Base-by-base conservation (phyloP, 2,888 invertebrate species). In the Acanthosepion esculentum region DNA sequence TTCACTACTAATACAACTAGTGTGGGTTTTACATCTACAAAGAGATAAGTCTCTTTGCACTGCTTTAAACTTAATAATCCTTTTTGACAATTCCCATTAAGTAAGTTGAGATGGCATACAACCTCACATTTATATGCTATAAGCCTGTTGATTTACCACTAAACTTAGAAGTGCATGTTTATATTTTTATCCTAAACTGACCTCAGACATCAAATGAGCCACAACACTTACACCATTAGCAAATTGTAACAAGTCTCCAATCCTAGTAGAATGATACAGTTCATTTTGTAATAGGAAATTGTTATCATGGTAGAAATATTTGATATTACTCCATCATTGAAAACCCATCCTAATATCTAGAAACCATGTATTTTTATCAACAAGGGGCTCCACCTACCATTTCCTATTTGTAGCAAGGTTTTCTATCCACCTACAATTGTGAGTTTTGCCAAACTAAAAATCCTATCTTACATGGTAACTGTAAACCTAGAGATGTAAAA, bases 271-370 rank as follows among this genome's bases (percentile, higher is more conserved):
- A 59, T 20, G 59, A 59, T 59, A 59, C 2, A 59, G 7, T 59
- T 59, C 59, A 59, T 59, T 59, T 59, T 33, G n/a, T 33, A n/a
- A 78, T 5, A 59, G 59, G 23, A 78, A 78, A 78, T 78, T 78
- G n/a, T 23, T 59, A 78, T 78, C 78, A 78, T n/a, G 78, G n/a
- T n/a, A n/a, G n/a, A 78, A 78, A 78, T n/a, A 78, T 78, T 78
- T 78, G 55, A 55, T 55, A 55, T 59, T 41, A 41, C 41, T 59
- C 59, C 0, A 59, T 59, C 59, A 59, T 59, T 59, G 78, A 78
- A 78, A 1, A n/a, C 78, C 78, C 78, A n/a, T 12, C 18, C n/a
- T 18, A 15, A 78, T n/a, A 33, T 78, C 12, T 33, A 33, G n/a
- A 78, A 78, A 33, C n/a, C 78, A n/a, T 29, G 78, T 78, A n/a